These are phyloP conservation scores for Oceanodroma tethys DNA, from an alignment of 2,113 vertebrate species.

Conservation along the genomic window DNA sequence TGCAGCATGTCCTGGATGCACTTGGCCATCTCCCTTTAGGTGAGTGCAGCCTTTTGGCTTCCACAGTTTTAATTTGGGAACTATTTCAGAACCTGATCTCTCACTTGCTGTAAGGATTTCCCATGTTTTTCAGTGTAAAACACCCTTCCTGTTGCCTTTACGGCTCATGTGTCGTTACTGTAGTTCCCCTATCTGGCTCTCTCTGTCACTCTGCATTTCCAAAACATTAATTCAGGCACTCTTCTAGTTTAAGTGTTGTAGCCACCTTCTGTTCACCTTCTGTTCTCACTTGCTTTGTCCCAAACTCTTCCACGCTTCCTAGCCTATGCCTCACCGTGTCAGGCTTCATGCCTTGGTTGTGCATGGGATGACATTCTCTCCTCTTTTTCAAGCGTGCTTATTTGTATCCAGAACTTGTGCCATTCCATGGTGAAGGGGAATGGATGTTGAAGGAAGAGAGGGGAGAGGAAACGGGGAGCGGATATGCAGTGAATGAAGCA, in stretches of 20 bases:
- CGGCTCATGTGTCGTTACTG: neutral
- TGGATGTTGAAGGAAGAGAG: neutral
- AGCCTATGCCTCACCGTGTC: fast-evolving
- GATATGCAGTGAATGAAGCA: neutral
- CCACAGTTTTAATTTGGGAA: neutral
- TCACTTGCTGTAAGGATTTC: neutral
- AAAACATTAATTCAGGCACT: neutral
- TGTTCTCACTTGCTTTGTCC: neutral
- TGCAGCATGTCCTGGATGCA: neutral
- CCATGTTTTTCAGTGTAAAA: neutral
- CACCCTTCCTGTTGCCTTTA: neutral
- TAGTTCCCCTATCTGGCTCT: neutral
- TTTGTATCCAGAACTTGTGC: neutral
- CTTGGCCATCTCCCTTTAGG: neutral
- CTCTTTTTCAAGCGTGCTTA: neutral
- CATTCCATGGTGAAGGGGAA: neutral
- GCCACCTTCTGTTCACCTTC: neutral
- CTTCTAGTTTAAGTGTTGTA: neutral
- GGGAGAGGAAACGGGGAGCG: neutral
- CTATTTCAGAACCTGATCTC: neutral
- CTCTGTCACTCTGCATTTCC: neutral
- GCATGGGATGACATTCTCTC: neutral
- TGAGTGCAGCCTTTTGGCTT: neutral
- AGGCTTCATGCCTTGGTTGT: neutral
- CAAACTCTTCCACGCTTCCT: neutral